Base-by-base conservation (phyloP, 1,140 invertebrate genomes). In the Luehdorfia chinensis region DNA sequence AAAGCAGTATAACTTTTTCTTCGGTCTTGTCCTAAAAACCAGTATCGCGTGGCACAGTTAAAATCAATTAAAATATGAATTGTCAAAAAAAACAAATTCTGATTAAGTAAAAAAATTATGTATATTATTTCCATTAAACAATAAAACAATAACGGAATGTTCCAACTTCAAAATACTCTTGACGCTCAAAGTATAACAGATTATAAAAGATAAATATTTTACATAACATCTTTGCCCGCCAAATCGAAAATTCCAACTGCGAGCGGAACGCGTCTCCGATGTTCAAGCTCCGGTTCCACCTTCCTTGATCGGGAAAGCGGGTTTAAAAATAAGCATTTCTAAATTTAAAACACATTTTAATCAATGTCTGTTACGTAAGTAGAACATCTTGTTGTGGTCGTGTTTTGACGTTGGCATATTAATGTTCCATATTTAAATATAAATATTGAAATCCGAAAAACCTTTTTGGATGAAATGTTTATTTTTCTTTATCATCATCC, bases 121-220 rank as follows among this genome's bases (percentile, higher is more conserved):
- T 30, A 1, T 30, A 30, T 11, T 8, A 6, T 23, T 23, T 2
- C 21, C 5, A 23, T 23, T 23, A 6, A 30, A 11, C 9, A 11
- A 11, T 1, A 30, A 3, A 30, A 33, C 13, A 41, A 28, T 7
- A 39, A 14, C 8, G 39, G 39, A 43, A 43, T 43, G 25, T 11
- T 6, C 13, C 4, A 11, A 16, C 14, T 27, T 8, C 8, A 9
- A 9, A 41, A 41, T 41, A 15, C 37, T 12, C 12, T 16, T 27
- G 19, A 16, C 9, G 13, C 15, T 9, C 25, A 30, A 43, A 30
- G 25, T 43, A 30, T 43, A 11, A 30, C 15, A 18, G 39, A 30
- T 43, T 43, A 43, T 31, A 43, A 43, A 39, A 18, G 27, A 7
- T 9, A 18, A 43, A 41, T 41, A 41, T 41, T 41, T 41, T 28